Evolutionary conservation across 2,888 invertebrate genomes (phyloP), one percentile per base, ranked within the genome.

Genomic region (Dasypogon diadema): DNA sequence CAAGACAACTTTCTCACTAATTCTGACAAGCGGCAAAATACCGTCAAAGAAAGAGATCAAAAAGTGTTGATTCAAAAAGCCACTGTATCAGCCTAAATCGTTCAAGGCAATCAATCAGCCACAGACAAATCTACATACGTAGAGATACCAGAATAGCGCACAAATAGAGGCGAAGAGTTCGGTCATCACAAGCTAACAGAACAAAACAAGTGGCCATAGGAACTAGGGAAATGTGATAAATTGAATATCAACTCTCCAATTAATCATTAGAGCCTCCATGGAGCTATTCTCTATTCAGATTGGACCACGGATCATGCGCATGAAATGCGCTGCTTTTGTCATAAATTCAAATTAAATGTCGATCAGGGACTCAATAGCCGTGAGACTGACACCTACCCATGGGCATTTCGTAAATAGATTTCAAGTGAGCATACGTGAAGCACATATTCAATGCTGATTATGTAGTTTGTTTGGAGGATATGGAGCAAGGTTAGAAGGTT

Each of bases 321-420:
- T 34, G 70, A 46, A 70, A 70, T 48, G 21, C 37, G 70, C 4
- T 65, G 70, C 54, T 37, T 54, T 70, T 70, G 70, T 70, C 70
- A 70, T 70, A 70, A 70, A 70, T 70, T 70, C 54, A 70, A 70
- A 70, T 70, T 70, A 70, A 70, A 70, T 54, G 18, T 70, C 70
- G 54, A 70, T 70, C 70, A 70, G 21, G 54, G 54, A 34, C 70
- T 54, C 70, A 70, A 70, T 54, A 30, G 70, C 70, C 54, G 70
- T 70, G 70, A 70, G 70, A 70, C 30, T 54, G 54, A 54, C 70
- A 54, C 12, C 51, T 21, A 54, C 18, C 51, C 54, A 54, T 14
- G 51, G 51, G 26, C 18, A 18, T 18, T 22, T 22, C 21, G 21
- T 54, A 54, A 60, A 60, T 60, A 60, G 60, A 37, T 60, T 37